Evolutionary conservation across 2,888 invertebrate species (phyloP).

Genomic region (Xestoiulus laeticollis): DNA sequence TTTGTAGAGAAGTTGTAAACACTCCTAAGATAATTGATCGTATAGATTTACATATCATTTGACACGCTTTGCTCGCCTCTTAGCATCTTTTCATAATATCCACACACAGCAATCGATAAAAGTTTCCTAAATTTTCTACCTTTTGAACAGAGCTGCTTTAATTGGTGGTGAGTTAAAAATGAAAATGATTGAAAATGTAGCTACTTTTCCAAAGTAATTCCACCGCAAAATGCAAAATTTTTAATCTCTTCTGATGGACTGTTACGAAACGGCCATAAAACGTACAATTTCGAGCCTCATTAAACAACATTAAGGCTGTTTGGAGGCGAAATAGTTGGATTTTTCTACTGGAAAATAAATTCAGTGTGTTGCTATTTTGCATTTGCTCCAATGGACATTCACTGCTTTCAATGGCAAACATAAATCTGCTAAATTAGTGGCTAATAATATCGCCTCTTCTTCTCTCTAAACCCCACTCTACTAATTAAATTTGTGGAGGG

Average conservation of each 20-base stretch:
- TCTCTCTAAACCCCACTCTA: background rate
- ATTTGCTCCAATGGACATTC: background rate
- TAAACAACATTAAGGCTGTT: background rate
- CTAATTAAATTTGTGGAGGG: constrained; percentile 1
- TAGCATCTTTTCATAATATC: constrained; percentile 13
- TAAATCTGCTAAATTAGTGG: background rate
- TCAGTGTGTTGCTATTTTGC: background rate
- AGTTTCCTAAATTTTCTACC: background rate
- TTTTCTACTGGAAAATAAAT: background rate
- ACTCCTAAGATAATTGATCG: constrained; percentile 12
- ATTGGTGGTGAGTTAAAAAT: background rate
- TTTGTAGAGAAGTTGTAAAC: background rate
- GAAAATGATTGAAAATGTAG: background rate
- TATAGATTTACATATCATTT: constrained; percentile 23
- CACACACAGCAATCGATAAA: background rate
- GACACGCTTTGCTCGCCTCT: background rate
- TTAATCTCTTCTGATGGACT: constrained; percentile 6
- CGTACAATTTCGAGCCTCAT: background rate
- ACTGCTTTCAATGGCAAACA: background rate
- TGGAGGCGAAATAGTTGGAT: background rate
- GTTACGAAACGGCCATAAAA: constrained; percentile 2
- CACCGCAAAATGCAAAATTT: background rate
- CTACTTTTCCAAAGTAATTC: background rate
- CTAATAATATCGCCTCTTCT: background rate
- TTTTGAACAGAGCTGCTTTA: background rate